Base-by-base conservation (phyloP, 2,113 vertebrate species). In the Chloroceryle aenea region DNA sequence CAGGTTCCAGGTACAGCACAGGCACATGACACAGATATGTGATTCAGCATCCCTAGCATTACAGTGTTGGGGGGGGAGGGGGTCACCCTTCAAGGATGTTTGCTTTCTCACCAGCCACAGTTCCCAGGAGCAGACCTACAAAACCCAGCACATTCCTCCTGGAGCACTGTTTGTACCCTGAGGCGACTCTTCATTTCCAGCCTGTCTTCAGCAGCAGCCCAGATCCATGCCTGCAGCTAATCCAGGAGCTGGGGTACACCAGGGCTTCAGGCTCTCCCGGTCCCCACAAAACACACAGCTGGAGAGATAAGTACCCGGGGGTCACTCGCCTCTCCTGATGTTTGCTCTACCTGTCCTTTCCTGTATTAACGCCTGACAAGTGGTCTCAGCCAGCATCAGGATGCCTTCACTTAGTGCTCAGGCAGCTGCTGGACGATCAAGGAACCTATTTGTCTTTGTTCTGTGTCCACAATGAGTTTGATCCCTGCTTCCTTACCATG, bases 381-480 rank as follows among this genome's bases (percentile, higher is more conserved):
- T 2, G 2, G 36, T 36, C 32, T 78, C 61, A 22, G 18, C 7
- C 42, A 26, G 42, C 50, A 45, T 15, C 27, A 45, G 43, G 38
- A 45, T 59, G 34, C 73, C 50, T 59, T 73, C 21, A 9, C 19
- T 55, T 16, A 21, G 63, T 25, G 36, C 17, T n/a, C 59, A 59
- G 74, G 50, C 50, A 66, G 45, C 17, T 26, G 30, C 30, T 7
- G 3, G 47, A 12, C 40, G 27, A 64, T 11, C 0, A 1, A 62
- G 61, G 16, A 62, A 61, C 14, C 18, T 38, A 9, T 53, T 73
- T 63, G 15, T 38, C 52, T 66, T 38, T 50, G 61, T 36, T 79
- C 4, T 0, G 8, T 45, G 55, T 17, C n/a, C 0, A 0, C 0
- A 1, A 10, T 3, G 7, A 61, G 22, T 82, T 13, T 85, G 58